Conservation (phyloP, 2,888 invertebrate genomes). For the Ophraella communa region DNA sequence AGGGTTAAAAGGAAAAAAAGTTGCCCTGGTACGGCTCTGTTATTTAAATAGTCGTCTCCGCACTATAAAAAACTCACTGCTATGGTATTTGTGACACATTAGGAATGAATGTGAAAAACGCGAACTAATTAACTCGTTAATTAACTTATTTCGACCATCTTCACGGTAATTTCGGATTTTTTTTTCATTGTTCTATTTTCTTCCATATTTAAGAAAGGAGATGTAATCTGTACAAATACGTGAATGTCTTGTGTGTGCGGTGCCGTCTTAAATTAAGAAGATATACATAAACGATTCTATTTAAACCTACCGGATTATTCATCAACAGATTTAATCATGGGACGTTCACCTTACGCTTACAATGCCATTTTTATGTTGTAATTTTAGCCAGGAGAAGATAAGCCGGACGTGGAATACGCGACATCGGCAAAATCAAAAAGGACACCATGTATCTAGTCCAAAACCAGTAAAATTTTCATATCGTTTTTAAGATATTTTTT, state of each 20-base stretch:
- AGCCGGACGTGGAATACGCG: neutral
- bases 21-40: too few relatives aligned
- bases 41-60: too few relatives aligned
- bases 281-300: slow-evolving; percentile 7
- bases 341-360: slow-evolving; percentile 3
- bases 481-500: too few relatives aligned
- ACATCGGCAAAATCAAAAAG: neutral
- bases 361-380: neutral
- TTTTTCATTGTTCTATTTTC: neutral
- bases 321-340: slow-evolving; percentile 10
- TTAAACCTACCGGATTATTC: slow-evolving; percentile 5
- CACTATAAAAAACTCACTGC: neutral
- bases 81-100: neutral
- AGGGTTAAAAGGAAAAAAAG: too few relatives aligned
- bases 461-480: too few relatives aligned
- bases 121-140: neutral
- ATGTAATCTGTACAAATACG: slow-evolving; percentile 11
- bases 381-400: neutral
- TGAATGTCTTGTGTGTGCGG: neutral
- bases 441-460: too few relatives aligned
- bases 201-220: neutral
- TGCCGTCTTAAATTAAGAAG: neutral
- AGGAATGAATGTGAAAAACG: neutral
- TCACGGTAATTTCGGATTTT: neutral
- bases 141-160: neutral